Evolutionary conservation across 2,888 invertebrate species (phyloP).

Genomic region (Rhagonycha fulva): DNA sequence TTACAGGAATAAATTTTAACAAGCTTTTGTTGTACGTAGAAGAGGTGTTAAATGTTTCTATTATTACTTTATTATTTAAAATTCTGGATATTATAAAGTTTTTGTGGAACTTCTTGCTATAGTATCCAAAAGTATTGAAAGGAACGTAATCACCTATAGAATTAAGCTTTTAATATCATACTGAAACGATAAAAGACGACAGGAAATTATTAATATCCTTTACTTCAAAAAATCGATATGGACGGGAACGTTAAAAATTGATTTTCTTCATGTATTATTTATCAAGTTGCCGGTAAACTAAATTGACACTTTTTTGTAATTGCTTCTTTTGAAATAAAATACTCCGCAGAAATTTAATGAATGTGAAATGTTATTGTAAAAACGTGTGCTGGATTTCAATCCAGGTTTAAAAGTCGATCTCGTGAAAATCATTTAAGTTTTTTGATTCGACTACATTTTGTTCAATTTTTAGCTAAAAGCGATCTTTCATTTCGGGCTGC

Average conservation of each 20-base stretch:
- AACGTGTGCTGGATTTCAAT: background rate
- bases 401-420: background rate
- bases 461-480: background rate
- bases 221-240: background rate
- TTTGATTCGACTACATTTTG: background rate
- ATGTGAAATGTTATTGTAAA: background rate
- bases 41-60: no score
- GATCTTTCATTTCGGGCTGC: background rate
- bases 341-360: background rate
- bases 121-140: background rate
- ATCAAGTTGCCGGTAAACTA: background rate
- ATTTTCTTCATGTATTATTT: background rate
- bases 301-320: background rate
- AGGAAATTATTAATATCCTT: background rate
- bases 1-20: no score
- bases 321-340: background rate
- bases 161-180: background rate
- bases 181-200: background rate
- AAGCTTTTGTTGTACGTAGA: no score
- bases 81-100: background rate
- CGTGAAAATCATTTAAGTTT: background rate
- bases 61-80: no score
- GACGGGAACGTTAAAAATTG: background rate
- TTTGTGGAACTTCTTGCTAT: background rate
- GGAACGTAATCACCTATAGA: background rate